Evolutionary conservation across 1,140 invertebrate genomes (phyloP), one percentile per base, ranked within the genome.

Genomic region (Propsilocerus akamusi): DNA sequence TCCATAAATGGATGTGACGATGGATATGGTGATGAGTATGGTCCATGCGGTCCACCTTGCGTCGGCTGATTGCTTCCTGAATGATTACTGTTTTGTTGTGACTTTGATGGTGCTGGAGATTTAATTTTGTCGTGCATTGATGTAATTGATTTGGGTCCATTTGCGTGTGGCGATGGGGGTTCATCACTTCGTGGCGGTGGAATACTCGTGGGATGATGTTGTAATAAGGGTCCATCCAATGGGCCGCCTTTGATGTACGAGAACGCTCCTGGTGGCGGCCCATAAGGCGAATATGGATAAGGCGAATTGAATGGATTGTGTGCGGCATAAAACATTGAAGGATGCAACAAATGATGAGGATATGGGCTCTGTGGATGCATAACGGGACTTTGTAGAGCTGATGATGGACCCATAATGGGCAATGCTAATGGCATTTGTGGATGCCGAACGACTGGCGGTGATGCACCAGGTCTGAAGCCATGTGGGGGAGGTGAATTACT

Each of bases 401-500:
- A 61, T 10, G 61, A 55, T 49, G 25, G 41, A 2, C 60, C 61
- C 37, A 66, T 63, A 23, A 65, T 52, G 4, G 61, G 64, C 52
- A 63, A 53, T 17, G 63, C 61, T 24, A 64, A 51, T 25, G 63
- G 62, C 63, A 65, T 65, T 49, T 65, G 63, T 20, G 63, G 63
- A 54, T 65, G 63, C 2, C 63, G 61, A 32, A 65, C 62, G 12
- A 65, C 63, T 2, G 63, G 63, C n/a, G 63, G 63, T 12, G 63
- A 65, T 12, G 63, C 63, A 3, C 63, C 63, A 0, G 63, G 63
- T 17, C 63, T 52, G 49, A 65, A 46, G 51, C 64, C 63, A 4
- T 63, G 63, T 51, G 69, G 61, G 56, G 65, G 56, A 51, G 69
- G 58, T 53, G 69, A 62, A 52, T 70, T 59, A 0, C 61, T 60